These are phyloP conservation scores for Plectrocnemia conspersa DNA, from an alignment of 1,140 invertebrate species.

Conservation along the genomic window DNA sequence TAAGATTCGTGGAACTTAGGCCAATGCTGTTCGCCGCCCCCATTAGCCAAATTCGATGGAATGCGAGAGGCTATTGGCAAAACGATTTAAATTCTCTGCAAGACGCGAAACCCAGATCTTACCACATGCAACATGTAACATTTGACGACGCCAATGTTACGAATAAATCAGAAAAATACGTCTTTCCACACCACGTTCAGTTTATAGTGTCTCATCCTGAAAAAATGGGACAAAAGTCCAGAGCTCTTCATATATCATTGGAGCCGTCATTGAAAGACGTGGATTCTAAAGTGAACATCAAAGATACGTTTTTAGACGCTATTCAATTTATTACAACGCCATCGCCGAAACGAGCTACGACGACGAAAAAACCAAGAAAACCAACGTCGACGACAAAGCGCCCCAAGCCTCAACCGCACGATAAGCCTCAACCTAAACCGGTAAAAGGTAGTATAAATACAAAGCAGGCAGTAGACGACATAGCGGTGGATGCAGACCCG, in stretches of 20 bases:
- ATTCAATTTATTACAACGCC: constrained; percentile 6
- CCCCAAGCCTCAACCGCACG: constrained; percentile 2
- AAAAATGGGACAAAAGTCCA: neutral
- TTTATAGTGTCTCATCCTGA: constrained; percentile 10
- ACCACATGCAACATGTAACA: constrained; percentile 10
- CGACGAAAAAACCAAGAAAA: constrained; percentile 19
- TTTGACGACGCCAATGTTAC: neutral
- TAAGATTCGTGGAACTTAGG: neutral
- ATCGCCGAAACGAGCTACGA: neutral
- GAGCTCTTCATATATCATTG: constrained; percentile 25
- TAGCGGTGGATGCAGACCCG: neutral
- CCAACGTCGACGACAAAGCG: neutral
- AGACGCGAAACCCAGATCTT: constrained; percentile 12
- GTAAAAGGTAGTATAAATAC: neutral
- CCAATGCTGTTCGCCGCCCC: constrained; percentile 12
- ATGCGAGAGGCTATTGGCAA: constrained; percentile 12
- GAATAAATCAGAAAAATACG: neutral
- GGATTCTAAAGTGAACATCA: constrained; percentile 21
- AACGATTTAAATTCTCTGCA: no score
- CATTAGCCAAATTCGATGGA: constrained; percentile 19
- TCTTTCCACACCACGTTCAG: neutral
- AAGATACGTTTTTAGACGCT: constrained; percentile 22
- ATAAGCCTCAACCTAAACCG: constrained; percentile 9
- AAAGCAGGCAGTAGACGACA: neutral
- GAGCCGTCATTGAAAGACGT: constrained; percentile 10